Percentiles rank a stretch among this genome's conserved stretches.
phyloP scores from a whole-genome alignment of 2,797 vertebrate genomes.

The Micrastur ruficollis region DNA sequence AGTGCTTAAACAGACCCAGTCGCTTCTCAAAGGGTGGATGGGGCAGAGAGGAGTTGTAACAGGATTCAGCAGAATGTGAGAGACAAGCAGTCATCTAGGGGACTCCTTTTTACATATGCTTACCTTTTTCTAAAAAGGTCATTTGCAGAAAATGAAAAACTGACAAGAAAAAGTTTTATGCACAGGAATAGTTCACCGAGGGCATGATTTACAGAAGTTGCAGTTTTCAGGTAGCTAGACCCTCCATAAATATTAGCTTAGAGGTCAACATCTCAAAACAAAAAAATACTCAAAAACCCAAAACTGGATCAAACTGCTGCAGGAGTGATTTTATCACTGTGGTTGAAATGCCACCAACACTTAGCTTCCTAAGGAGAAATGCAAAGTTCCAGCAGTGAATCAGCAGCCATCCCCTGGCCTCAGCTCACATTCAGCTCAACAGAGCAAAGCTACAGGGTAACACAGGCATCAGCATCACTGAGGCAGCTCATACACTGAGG shows the following conservation, averaged over 20 bases:
- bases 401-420: neutral
- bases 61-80: neutral
- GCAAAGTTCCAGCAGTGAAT: neutral
- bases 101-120: neutral
- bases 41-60: neutral
- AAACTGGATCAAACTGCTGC: neutral
- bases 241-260: neutral
- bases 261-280: neutral
- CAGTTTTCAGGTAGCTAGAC: neutral
- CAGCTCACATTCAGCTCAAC: neutral
- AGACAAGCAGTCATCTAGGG: neutral
- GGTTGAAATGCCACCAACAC: neutral
- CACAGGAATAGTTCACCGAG: neutral
- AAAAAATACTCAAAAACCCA: neutral
- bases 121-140: neutral
- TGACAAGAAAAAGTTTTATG: neutral
- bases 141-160: neutral
- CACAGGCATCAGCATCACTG: neutral
- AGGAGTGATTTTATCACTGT: neutral
- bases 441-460: neutral
- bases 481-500: neutral
- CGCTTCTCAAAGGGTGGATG: neutral
- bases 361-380: neutral
- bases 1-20: neutral
- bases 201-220: neutral